These are phyloP conservation scores for Labeo catla DNA, from an alignment of 2,113 vertebrate species.

Conservation along the genomic window DNA sequence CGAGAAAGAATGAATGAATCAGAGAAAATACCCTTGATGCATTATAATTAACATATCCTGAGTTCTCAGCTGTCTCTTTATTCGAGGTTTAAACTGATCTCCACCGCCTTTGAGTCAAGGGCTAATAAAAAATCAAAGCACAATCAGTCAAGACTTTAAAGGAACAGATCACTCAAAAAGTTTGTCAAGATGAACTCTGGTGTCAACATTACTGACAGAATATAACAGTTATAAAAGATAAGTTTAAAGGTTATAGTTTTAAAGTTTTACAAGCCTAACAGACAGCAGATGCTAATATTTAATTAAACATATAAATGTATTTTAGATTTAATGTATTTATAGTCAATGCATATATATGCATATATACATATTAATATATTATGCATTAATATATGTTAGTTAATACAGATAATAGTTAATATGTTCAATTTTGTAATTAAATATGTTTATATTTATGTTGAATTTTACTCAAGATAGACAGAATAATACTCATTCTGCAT, in stretches of 20 bases:
- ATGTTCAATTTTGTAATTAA: too few relatives aligned
- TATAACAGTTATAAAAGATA: background rate
- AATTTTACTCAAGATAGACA: background rate
- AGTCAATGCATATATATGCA: too few relatives aligned
- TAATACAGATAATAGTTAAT: too few relatives aligned
- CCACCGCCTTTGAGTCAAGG: background rate
- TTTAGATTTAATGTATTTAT: too few relatives aligned
- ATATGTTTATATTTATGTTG: too few relatives aligned
- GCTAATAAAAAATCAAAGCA: background rate
- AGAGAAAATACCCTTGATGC: constrained; percentile 38
- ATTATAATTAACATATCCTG: constrained; percentile 52
- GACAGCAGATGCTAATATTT: background rate
- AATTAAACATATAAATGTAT: too few relatives aligned
- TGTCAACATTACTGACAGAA: background rate
- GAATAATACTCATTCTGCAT: background rate
- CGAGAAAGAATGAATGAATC: constrained; percentile 33
- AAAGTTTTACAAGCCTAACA: background rate
- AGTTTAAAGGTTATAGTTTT: background rate
- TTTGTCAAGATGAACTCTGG: background rate
- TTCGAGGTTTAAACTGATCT: constrained; percentile 18
- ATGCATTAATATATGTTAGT: too few relatives aligned
- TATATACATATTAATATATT: too few relatives aligned
- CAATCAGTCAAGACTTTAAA: background rate
- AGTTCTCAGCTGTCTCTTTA: constrained; percentile 28
- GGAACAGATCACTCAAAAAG: background rate